Base-by-base conservation (phyloP, 1,140 invertebrate species). In the Drosophila teissieri region DNA sequence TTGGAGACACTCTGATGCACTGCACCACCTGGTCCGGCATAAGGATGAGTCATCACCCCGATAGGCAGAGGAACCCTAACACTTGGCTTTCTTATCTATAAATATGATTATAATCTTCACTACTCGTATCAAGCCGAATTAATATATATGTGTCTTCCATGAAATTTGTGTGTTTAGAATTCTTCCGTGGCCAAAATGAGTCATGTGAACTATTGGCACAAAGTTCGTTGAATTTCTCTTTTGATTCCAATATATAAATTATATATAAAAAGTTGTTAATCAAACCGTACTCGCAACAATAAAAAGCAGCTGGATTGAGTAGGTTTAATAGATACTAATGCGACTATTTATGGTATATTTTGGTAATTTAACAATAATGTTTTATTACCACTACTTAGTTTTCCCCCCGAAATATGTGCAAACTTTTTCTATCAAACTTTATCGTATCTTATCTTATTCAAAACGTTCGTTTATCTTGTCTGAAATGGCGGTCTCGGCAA, bases 381-480 rank as follows among this genome's bases (percentile, higher is more conserved):
- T n/a, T n/a, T n/a, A n/a, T n/a, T n/a, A n/a, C n/a, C n/a, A n/a
- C n/a, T n/a, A n/a, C n/a, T n/a, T n/a, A n/a, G 11, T 27, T 62
- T 49, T 36, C 40, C 52, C 42, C 19, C n/a, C 55, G 46, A 48
- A 62, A 54, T 36, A 34, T 49, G 73, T n/a, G 12, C 24, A 48
- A 19, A 24, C 17, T 2, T 44, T 36, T 52, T 45, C 36, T 44
- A 40, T n/a, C 8, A 10, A 4, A 39, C 31, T 31, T 4, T 19
- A 52, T 48, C 22, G 69, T 73, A 86, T 86, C 79, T 86, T 63
- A 86, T 86, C 82, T 42, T 1, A 31, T 34, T 64, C 53, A 53
- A 67, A 77, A 51, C 44, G 36, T 46, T 45, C 55, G 69, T 72
- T 88, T 85, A 82, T 88, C 83, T 86, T 73, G 74, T 64, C 69